These are phyloP conservation scores for Mobula hypostoma DNA, from an alignment of 2,113 vertebrate species.

Conservation along the genomic window DNA sequence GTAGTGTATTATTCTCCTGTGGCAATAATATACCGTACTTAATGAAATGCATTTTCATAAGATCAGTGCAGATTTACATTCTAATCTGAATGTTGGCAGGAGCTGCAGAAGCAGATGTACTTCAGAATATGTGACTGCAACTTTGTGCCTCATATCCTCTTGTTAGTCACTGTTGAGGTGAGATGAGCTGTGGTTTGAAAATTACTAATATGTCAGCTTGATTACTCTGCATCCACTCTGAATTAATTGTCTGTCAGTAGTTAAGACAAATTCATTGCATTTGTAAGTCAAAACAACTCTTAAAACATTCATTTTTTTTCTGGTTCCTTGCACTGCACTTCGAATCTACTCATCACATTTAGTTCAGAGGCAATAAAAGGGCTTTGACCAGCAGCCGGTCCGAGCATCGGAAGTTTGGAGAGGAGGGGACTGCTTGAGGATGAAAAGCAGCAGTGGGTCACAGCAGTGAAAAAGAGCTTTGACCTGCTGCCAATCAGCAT, in stretches of 20 bases:
- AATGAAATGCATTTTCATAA: not conserved
- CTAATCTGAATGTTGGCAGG: not conserved
- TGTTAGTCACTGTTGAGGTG: not conserved
- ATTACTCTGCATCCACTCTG: not conserved
- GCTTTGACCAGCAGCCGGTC: too few relatives aligned
- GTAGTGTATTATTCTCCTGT: not conserved
- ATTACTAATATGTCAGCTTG: not conserved
- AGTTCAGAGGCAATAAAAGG: not conserved
- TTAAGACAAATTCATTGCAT: not conserved
- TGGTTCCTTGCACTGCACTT: not conserved
- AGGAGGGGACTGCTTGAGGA: too few relatives aligned
- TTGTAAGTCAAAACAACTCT: not conserved
- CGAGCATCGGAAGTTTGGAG: too few relatives aligned
- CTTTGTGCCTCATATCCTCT: not conserved
- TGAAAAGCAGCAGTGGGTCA: too few relatives aligned
- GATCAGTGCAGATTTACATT: not conserved
- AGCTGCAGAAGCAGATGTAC: not conserved
- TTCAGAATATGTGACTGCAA: not conserved
- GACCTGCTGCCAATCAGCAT: too few relatives aligned
- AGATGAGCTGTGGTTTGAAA: not conserved
- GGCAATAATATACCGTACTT: not conserved
- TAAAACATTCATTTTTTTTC: not conserved
- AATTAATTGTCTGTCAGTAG: not conserved
- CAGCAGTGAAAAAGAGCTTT: too few relatives aligned
- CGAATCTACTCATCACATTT: not conserved